Percentiles rank a stretch among this genome's conserved stretches.
Evolutionary conservation across 2,888 invertebrate genomes (phyloP).

Genomic region (Sesamia inferens): DNA sequence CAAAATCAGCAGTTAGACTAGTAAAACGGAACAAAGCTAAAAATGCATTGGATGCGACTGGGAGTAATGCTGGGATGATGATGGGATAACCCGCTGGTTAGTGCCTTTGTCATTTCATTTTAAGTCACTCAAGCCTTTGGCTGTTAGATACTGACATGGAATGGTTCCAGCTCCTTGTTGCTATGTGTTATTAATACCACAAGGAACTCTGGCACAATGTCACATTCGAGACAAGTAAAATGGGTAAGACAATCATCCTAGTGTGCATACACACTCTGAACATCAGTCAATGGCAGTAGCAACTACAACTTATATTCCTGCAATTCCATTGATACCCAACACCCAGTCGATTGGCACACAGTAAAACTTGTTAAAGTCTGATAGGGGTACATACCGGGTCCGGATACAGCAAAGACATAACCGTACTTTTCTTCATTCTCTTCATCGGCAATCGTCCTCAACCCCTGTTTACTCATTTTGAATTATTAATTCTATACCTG

Average conservation of each 20-base stretch:
- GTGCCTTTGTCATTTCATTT: background rate
- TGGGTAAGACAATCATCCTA: background rate
- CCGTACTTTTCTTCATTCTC: constrained; percentile 97
- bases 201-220: background rate
- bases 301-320: background rate
- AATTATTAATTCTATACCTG: constrained; percentile 73
- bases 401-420: constrained; percentile 99
- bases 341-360: background rate
- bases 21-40: too few relatives aligned
- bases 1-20: too few relatives aligned
- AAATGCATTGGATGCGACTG: too few relatives aligned
- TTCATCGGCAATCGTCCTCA: constrained; percentile 94
- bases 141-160: background rate
- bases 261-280: background rate
- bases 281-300: background rate
- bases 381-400: constrained; percentile 93
- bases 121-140: background rate
- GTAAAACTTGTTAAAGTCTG: background rate
- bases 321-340: background rate
- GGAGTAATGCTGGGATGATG: too few relatives aligned
- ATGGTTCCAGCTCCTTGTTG: background rate
- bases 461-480: constrained; percentile 89
- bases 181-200: background rate
- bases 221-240: background rate
- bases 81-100: background rate